A percentile compares a stretch with the other conserved stretches of the same genome.
These are phyloP conservation scores for Periophthalmus modestus DNA, from an alignment of 2,113 vertebrate species.

Conservation along the genomic window DNA sequence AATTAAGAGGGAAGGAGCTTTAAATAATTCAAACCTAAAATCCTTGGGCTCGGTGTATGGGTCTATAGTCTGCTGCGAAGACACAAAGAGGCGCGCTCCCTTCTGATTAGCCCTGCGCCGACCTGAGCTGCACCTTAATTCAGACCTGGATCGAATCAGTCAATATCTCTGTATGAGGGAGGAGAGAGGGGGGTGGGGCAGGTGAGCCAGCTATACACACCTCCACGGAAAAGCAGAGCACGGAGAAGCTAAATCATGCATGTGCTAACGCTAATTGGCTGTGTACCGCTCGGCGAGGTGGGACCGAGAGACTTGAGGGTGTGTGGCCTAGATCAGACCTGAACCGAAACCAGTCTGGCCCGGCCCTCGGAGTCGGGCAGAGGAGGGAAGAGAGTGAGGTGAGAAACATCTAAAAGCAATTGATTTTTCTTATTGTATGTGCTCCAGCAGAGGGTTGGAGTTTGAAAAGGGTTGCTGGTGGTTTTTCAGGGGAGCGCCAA, in stretches of 20 bases:
- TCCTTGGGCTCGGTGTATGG: constrained; percentile 58
- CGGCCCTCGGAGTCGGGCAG: constrained; percentile 39
- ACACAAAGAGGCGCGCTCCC: constrained; percentile 60
- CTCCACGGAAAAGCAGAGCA: constrained; percentile 60
- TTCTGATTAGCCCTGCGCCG: constrained; percentile 64
- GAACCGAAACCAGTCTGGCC: constrained; percentile 51
- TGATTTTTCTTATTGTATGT: constrained; percentile 59
- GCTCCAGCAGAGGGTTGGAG: constrained; percentile 44
- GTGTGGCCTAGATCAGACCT: constrained; percentile 60
- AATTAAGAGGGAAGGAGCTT: constrained; percentile 68
- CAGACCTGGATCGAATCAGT: constrained; percentile 65
- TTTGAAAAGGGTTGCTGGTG: constrained; percentile 49
- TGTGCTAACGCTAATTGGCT: constrained; percentile 76
- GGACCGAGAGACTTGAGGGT: constrained; percentile 61
- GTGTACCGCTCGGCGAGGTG: constrained; percentile 71
- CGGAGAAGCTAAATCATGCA: constrained; percentile 73
- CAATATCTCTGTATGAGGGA: constrained; percentile 48
- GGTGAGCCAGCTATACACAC: constrained; percentile 39
- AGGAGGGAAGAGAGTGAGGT: constrained; percentile 28
- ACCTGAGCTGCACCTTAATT: constrained; percentile 75
- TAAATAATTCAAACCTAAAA: constrained; percentile 73
- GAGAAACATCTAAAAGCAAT: constrained; percentile 58
- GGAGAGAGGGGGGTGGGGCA: constrained; percentile 34
- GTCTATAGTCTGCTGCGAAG: constrained; percentile 51
- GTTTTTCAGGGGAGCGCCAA: constrained; percentile 45